Conservation (phyloP, 2,888 invertebrate genomes). For the Melolontha melolontha region DNA sequence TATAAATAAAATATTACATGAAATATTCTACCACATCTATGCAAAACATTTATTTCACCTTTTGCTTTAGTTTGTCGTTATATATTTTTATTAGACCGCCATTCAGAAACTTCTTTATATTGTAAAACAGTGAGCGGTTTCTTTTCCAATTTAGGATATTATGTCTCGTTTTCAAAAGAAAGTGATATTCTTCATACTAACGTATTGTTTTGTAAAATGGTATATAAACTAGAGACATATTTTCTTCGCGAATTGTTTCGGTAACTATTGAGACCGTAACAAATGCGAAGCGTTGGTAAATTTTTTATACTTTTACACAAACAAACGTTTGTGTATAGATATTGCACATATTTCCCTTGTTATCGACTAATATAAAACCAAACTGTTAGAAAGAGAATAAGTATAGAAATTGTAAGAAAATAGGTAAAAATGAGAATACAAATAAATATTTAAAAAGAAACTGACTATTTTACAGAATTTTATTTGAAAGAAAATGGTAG, state of each 20-base stretch:
- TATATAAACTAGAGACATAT: constrained; percentile 25
- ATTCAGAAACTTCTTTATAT: constrained; percentile 13
- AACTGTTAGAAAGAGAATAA: neutral
- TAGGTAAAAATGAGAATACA: constrained; percentile 4
- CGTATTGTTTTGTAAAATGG: constrained; percentile 30
- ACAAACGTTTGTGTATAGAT: constrained; percentile 2
- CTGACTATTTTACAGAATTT: too few relatives aligned
- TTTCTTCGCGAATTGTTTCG: constrained; percentile 18
- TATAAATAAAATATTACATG: too few relatives aligned
- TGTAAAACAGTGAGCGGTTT: constrained; percentile 15
- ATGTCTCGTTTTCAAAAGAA: constrained; percentile 22
- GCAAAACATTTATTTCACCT: too few relatives aligned
- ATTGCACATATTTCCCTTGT: constrained; percentile 21
- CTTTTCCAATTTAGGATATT: constrained; percentile 25
- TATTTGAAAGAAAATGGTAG: too few relatives aligned
- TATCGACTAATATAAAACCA: constrained; percentile 35
- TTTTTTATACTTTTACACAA: constrained; percentile 1
- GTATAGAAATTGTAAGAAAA: constrained; percentile 4
- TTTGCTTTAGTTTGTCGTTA: neutral
- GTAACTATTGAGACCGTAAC: constrained; percentile 12
- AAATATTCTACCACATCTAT: too few relatives aligned
- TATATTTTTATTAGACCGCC: neutral
- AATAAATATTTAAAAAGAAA: constrained; percentile 5
- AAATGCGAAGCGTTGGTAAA: constrained; percentile 10
- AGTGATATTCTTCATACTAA: constrained; percentile 27